Percentiles rank a stretch among this genome's conserved stretches.
Evolutionary conservation across 2,113 vertebrate species (phyloP).

Genomic region (Galeopterus variegatus): DNA sequence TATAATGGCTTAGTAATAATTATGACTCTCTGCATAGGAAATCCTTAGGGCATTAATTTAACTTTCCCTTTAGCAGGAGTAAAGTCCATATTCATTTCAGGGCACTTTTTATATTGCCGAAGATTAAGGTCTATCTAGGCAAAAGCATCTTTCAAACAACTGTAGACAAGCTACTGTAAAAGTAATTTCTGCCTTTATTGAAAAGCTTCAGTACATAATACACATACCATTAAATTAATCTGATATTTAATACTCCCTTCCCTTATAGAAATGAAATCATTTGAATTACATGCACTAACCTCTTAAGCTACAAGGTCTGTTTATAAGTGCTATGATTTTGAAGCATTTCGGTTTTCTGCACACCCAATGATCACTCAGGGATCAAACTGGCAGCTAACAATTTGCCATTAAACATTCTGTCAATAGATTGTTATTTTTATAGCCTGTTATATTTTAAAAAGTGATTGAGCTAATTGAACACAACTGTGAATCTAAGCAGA

Average conservation of each 20-base stretch:
- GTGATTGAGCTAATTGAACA: slow-evolving; percentile 73
- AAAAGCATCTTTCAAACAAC: slow-evolving; percentile 81
- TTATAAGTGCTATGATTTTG: slow-evolving; percentile 48
- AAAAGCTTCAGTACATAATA: slow-evolving; percentile 16
- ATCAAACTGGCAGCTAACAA: slow-evolving; percentile 75
- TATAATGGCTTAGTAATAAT: slow-evolving; percentile 79
- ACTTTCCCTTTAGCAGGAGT: slow-evolving; percentile 79
- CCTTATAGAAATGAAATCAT: slow-evolving; percentile 57
- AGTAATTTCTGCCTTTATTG: slow-evolving; percentile 65
- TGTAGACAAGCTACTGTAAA: neutral
- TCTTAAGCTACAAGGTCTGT: slow-evolving; percentile 13
- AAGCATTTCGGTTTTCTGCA: slow-evolving; percentile 37
- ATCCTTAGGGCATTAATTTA: slow-evolving; percentile 87
- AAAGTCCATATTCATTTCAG: slow-evolving; percentile 71
- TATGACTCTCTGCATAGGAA: slow-evolving; percentile 70
- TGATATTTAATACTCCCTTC: neutral
- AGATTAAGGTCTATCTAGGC: slow-evolving; percentile 75
- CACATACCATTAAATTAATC: slow-evolving; percentile 16
- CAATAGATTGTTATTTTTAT: slow-evolving; percentile 74
- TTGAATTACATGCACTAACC: neutral
- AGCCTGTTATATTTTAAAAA: slow-evolving; percentile 73
- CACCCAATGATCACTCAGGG: slow-evolving; percentile 41
- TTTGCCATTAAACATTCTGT: slow-evolving; percentile 60
- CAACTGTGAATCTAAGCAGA: slow-evolving; percentile 76
- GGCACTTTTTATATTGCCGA: slow-evolving; percentile 76